Percentiles rank a stretch among this genome's conserved stretches.
Conservation (phyloP, 1,140 invertebrate genomes). For the Potamilus streckersoni region DNA sequence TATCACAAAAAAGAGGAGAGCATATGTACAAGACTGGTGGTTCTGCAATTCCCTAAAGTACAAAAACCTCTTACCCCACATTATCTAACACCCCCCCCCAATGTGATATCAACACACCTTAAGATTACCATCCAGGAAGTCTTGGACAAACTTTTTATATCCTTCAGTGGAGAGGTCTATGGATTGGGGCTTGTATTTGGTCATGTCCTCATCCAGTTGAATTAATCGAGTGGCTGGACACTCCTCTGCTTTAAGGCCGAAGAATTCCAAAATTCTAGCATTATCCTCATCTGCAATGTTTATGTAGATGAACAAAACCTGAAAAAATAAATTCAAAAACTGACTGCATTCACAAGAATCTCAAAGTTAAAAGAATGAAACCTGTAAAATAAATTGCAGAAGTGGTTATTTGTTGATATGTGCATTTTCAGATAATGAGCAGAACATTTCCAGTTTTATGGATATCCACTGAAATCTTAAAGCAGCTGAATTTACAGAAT, state of each 20-base stretch:
- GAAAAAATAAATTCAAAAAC: conserved; percentile 34
- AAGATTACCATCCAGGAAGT: conserved; percentile 91
- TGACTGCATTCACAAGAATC: neutral
- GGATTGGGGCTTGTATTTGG: conserved; percentile 93
- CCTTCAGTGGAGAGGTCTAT: conserved; percentile 82
- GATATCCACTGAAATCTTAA: no score
- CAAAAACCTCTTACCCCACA: no score
- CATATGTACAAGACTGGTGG: no score
- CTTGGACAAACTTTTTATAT: conserved; percentile 86
- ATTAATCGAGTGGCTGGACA: conserved; percentile 94
- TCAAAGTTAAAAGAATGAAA: neutral
- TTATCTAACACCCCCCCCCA: no score
- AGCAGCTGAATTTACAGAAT: no score
- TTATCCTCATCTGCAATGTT: conserved; percentile 96
- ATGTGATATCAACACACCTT: conserved; percentile 77
- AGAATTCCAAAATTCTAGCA: conserved; percentile 97
- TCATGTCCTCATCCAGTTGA: conserved; percentile 96
- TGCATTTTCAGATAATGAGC: no score
- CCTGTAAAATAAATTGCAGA: neutral
- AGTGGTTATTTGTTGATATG: no score
- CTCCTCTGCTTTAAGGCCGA: conserved; percentile 95
- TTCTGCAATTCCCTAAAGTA: no score
- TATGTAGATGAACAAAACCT: conserved; percentile 94
- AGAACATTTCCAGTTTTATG: no score
- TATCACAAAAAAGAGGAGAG: no score